phyloP scores from a whole-genome alignment of 2,797 vertebrate genomes.

The Steatocranus sp. region DNA sequence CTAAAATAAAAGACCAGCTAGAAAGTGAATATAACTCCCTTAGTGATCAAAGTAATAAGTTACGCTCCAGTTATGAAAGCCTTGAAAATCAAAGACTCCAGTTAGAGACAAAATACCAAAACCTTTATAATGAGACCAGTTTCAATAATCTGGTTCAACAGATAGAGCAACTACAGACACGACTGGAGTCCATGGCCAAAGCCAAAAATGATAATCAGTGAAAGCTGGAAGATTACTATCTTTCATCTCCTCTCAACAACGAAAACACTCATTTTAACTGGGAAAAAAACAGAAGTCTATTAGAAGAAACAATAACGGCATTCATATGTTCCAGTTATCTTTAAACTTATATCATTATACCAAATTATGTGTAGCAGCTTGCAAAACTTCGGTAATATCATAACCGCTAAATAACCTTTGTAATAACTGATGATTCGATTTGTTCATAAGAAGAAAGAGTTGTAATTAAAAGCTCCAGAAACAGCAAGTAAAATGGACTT shows the following conservation, averaged over 20 bases:
- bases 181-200: background rate
- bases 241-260: background rate
- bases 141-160: background rate
- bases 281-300: fast-evolving
- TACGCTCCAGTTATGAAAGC: background rate
- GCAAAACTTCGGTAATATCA: background rate
- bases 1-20: background rate
- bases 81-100: background rate
- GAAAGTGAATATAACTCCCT: background rate
- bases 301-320: background rate
- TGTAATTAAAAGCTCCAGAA: background rate
- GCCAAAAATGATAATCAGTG: background rate
- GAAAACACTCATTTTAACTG: background rate
- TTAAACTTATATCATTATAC: background rate
- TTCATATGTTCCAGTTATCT: background rate
- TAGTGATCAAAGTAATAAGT: background rate
- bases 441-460: background rate
- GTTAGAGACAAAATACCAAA: background rate
- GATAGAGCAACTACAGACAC: background rate
- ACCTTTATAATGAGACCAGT: background rate
- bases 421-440: background rate
- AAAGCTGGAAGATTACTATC: background rate
- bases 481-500: background rate
- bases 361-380: background rate
- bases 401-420: background rate